Evolutionary conservation across 2,888 invertebrate species (phyloP).

Genomic region (Lacanobia wlatinum): DNA sequence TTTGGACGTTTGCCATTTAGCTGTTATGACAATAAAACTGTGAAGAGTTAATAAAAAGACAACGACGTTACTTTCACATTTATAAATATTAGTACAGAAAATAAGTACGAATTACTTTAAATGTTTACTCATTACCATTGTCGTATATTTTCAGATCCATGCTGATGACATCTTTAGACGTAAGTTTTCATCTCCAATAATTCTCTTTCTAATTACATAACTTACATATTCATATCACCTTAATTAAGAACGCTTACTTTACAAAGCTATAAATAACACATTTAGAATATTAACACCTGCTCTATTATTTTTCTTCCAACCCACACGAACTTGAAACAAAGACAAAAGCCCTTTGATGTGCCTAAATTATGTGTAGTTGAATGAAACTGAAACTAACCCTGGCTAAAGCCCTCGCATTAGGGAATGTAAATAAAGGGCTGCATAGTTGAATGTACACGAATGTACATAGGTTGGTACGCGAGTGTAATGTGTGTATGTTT

Average conservation of each 20-base stretch:
- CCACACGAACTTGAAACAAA: constrained; percentile 42
- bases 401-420: constrained; percentile 63
- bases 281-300: constrained; percentile 31
- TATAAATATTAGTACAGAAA: too few relatives aligned
- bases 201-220: background rate
- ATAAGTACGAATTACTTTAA: too few relatives aligned
- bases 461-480: background rate
- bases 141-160: constrained; percentile 34
- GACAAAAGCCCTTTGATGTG: constrained; percentile 59
- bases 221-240: too few relatives aligned
- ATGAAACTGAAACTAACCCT: constrained; percentile 61
- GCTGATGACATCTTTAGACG: background rate
- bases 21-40: background rate
- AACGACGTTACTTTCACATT: too few relatives aligned
- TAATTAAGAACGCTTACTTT: background rate
- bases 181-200: constrained; percentile 21
- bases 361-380: constrained; percentile 47
- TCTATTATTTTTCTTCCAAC: constrained; percentile 44
- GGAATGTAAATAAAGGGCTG: constrained; percentile 71
- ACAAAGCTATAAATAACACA: background rate
- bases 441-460: constrained; percentile 19
- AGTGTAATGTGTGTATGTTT: constrained; percentile 13
- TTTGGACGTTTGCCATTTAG: too few relatives aligned
- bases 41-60: too few relatives aligned
- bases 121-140: background rate